These are phyloP conservation scores for Ischnus inquisitorius DNA, from an alignment of 2,888 invertebrate genomes.

Conservation along the genomic window DNA sequence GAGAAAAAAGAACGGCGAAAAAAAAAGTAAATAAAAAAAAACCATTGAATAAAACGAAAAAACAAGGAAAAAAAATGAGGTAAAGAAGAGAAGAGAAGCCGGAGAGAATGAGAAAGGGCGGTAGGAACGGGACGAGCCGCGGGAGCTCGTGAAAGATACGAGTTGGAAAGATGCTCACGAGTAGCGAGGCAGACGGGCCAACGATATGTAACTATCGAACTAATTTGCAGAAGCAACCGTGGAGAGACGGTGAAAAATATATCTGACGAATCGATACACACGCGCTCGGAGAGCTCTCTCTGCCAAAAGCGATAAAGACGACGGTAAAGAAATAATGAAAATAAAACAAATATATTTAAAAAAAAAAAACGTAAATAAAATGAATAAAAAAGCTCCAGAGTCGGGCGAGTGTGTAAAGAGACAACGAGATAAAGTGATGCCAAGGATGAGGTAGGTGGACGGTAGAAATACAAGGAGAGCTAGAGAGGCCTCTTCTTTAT, in stretches of 20 bases:
- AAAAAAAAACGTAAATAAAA: constrained; percentile 1
- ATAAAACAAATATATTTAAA: background rate
- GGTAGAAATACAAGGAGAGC: constrained; percentile 36
- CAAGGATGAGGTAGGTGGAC: constrained; percentile 16
- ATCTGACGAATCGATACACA: constrained; percentile 48
- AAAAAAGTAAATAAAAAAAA: constrained; percentile 59
- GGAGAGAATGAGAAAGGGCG: constrained; percentile 12
- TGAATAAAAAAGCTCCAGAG: background rate
- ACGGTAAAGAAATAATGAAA: constrained; percentile 28
- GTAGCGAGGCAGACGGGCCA: constrained; percentile 49
- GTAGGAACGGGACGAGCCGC: constrained; percentile 58
- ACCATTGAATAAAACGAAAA: constrained; percentile 57
- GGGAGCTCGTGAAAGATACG: constrained; percentile 47
- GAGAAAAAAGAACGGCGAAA: constrained; percentile 65
- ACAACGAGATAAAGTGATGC: constrained; percentile 59
- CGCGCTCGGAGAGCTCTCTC: constrained; percentile 5
- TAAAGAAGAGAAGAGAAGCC: constrained; percentile 9
- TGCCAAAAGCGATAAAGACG: constrained; percentile 55
- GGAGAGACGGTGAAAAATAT: constrained; percentile 63
- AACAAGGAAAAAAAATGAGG: constrained; percentile 66
- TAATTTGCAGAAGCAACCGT: constrained; percentile 67
- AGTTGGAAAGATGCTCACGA: constrained; percentile 35
- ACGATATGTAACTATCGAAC: constrained; percentile 62
- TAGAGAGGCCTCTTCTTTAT: background rate
- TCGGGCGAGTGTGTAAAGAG: constrained; percentile 49